Conservation (phyloP, 2,113 vertebrate genomes). For the Solea senegalensis region DNA sequence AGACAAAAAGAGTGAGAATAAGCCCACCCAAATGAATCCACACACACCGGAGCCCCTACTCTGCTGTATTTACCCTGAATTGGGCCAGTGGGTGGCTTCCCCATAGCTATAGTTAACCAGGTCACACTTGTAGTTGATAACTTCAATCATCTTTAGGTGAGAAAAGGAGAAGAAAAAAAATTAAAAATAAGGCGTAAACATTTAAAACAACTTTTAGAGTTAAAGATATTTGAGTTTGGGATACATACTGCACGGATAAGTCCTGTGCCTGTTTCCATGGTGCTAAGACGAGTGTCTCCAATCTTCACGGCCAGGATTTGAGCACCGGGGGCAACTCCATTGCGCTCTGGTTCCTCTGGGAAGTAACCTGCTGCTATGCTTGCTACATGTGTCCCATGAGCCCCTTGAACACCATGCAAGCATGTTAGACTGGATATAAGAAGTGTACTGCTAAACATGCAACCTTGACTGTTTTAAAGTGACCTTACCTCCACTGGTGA, state of each 20-base stretch:
- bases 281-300: constrained; percentile 95
- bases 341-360: constrained; percentile 94
- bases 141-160: constrained; percentile 93
- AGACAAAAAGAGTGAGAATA: not conserved
- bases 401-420: constrained; percentile 79
- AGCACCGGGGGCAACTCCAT: constrained; percentile 94
- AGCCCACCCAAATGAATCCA: not conserved
- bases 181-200: not conserved
- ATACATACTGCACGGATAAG: constrained; percentile 93
- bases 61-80: constrained; percentile 89
- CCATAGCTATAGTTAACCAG: constrained; percentile 99
- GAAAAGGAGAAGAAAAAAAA: not conserved
- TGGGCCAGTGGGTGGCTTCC: constrained; percentile 99
- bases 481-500: constrained; percentile 93
- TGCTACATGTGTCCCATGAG: constrained; percentile 97
- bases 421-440: constrained; percentile 1
- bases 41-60: not conserved
- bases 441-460: not conserved
- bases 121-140: constrained; percentile 98
- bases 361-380: constrained; percentile 97
- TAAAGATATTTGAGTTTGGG: not conserved
- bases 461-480: not conserved
- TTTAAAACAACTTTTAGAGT: not conserved
- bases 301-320: constrained; percentile 97
- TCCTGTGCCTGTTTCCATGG: constrained; percentile 99